Conservation (phyloP, 2,888 invertebrate genomes). For the Campoletis raptor region DNA sequence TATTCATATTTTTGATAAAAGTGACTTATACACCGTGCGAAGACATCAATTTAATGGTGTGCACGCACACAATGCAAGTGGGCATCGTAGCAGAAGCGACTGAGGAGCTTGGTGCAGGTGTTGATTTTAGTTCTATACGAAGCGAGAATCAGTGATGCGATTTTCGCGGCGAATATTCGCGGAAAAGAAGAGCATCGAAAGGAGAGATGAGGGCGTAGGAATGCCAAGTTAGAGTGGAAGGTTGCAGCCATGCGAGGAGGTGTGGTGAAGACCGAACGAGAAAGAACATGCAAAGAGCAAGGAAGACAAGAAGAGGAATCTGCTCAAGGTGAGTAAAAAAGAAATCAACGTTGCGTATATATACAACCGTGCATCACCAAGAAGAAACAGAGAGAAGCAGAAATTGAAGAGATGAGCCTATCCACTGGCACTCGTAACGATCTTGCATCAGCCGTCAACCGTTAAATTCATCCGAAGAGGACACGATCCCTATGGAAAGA, state of each 20-base stretch:
- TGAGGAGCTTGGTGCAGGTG: background rate
- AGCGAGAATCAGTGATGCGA: conserved; percentile 56
- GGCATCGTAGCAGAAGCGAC: background rate
- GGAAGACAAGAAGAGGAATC: conserved; percentile 48
- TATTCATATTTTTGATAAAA: conserved; percentile 4
- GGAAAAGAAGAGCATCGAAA: conserved; percentile 70
- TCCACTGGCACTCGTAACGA: conserved; percentile 77
- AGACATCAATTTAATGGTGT: background rate
- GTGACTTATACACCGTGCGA: background rate
- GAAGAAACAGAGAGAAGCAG: conserved; percentile 63
- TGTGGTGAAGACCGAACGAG: conserved; percentile 52
- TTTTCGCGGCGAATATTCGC: conserved; percentile 56
- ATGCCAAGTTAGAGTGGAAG: conserved; percentile 72
- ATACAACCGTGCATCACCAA: conserved; percentile 48
- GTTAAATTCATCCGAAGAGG: conserved; percentile 79
- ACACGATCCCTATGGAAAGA: conserved; percentile 79
- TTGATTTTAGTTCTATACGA: conserved; percentile 28
- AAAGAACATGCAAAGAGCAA: conserved; percentile 33
- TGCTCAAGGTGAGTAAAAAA: conserved; percentile 63
- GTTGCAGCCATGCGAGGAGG: conserved; percentile 49
- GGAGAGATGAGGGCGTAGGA: conserved; percentile 77
- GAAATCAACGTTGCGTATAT: conserved; percentile 50
- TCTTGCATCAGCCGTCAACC: conserved; percentile 80
- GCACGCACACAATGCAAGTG: background rate
- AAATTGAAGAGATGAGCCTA: conserved; percentile 66